Percentiles rank a stretch among this genome's conserved stretches.
Conservation (phyloP, 1,140 invertebrate genomes). For the Rhynchophorus ferrugineus region DNA sequence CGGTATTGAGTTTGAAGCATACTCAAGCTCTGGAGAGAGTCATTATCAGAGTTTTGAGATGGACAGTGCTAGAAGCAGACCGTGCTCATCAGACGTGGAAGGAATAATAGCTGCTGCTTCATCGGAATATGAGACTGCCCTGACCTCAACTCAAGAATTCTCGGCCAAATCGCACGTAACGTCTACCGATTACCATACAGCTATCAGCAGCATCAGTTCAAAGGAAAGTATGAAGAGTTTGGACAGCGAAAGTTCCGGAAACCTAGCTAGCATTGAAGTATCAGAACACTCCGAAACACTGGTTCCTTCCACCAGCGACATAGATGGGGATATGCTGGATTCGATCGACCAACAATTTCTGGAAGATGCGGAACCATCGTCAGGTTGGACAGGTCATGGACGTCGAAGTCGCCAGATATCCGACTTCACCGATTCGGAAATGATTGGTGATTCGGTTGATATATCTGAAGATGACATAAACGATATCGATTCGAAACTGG, state of each 20-base stretch:
- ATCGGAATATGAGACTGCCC: conserved; percentile 84
- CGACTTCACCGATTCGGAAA: conserved; percentile 30
- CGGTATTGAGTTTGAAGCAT: conserved; percentile 60
- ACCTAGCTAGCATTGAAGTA: conserved; percentile 78
- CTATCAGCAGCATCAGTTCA: conserved; percentile 73
- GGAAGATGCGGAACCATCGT: conserved; percentile 24
- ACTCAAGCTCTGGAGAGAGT: conserved; percentile 83
- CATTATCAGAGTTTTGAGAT: conserved; percentile 83
- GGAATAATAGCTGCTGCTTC: conserved; percentile 56
- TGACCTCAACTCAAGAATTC: conserved; percentile 64
- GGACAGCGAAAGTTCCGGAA: conserved; percentile 80
- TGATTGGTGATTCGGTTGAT: conserved; percentile 37
- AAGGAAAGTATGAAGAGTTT: conserved; percentile 82
- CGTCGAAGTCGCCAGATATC: conserved; percentile 24
- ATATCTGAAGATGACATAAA: conserved; percentile 44
- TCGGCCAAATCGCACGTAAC: conserved; percentile 59
- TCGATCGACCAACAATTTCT: conserved; percentile 36
- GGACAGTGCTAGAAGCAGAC: conserved; percentile 63
- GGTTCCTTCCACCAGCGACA: conserved; percentile 61
- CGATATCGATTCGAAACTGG: conserved; percentile 28
- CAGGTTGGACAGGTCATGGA: conserved; percentile 16
- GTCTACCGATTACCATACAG: conserved; percentile 79
- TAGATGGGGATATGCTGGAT: conserved; percentile 44
- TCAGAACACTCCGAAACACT: conserved; percentile 86
- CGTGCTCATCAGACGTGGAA: conserved; percentile 82